These are phyloP conservation scores for Rhingia rostrata DNA, from an alignment of 2,888 invertebrate species.

Conservation along the genomic window DNA sequence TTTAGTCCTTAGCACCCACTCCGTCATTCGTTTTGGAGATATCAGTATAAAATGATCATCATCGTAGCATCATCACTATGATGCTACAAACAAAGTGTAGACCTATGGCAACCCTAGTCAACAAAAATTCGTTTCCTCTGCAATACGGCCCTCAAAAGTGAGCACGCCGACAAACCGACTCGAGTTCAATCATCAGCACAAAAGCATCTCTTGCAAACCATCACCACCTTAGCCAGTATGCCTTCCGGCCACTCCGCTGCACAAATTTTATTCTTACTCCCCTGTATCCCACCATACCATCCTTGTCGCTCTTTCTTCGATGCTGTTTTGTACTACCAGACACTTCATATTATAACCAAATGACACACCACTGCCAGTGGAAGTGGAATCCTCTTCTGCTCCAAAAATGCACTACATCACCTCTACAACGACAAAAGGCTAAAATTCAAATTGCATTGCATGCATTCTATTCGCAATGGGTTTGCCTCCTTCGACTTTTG, in stretches of 20 bases:
- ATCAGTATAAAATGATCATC: too few relatives aligned
- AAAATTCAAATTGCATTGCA: constrained; percentile 51
- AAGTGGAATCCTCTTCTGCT: constrained; percentile 14
- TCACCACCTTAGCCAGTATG: constrained; percentile 42
- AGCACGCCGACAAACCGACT: constrained; percentile 37
- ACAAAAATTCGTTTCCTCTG: neutral
- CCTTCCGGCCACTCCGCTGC: constrained; percentile 28
- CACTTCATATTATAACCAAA: constrained; percentile 15
- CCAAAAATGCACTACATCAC: neutral
- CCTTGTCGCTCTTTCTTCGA: neutral
- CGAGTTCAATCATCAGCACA: constrained; percentile 58
- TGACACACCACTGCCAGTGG: constrained; percentile 28
- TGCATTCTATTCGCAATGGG: neutral
- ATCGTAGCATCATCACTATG: neutral
- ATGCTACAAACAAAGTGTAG: neutral
- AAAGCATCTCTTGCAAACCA: constrained; percentile 24
- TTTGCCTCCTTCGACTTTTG: neutral
- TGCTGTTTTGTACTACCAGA: constrained; percentile 8
- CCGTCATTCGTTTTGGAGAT: too few relatives aligned
- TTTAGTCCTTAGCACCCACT: too few relatives aligned
- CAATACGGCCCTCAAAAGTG: constrained; percentile 14
- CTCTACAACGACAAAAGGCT: constrained; percentile 44
- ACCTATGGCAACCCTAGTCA: constrained; percentile 42
- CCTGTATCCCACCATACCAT: neutral
- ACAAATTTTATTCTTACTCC: constrained; percentile 14